A percentile compares a stretch with the other conserved stretches of the same genome.
phyloP scores from a whole-genome alignment of 2,113 vertebrate species.

The Ophiodon elongatus region DNA sequence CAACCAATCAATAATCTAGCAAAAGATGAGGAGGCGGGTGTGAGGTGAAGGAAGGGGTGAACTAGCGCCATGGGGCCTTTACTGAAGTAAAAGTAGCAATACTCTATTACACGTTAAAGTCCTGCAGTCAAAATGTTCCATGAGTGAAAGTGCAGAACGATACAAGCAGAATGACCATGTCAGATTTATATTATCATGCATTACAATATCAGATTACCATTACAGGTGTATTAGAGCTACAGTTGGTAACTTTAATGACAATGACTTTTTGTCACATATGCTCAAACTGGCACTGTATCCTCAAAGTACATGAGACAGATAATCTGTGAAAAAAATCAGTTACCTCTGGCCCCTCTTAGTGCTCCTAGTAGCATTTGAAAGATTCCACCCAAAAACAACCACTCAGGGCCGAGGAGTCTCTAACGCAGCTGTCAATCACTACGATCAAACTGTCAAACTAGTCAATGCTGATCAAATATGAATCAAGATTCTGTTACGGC shows the following conservation, averaged over 20 bases:
- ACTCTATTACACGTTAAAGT: not conserved
- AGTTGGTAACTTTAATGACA: not conserved
- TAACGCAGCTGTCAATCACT: not conserved
- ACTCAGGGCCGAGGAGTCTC: not conserved
- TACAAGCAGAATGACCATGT: not conserved
- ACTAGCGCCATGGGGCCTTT: not conserved
- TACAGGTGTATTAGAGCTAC: not conserved
- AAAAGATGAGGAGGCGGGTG: not conserved
- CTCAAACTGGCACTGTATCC: not conserved
- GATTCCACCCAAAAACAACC: not conserved
- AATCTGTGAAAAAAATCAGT: too few relatives aligned
- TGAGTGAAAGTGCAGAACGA: not conserved
- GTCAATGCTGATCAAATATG: not conserved
- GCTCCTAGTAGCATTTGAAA: not conserved
- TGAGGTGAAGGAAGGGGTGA: not conserved
- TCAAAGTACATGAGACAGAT: not conserved
- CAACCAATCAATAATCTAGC: conserved; percentile 4
- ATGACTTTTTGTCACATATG: not conserved
- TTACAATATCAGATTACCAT: not conserved
- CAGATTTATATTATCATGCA: not conserved
- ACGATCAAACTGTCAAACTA: not conserved
- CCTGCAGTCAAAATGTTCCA: not conserved
- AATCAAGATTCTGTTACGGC: not conserved
- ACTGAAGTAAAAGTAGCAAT: not conserved
- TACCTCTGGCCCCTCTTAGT: not conserved